phyloP scores from a whole-genome alignment of 2,888 invertebrate species.

The Syrista parreyssii region DNA sequence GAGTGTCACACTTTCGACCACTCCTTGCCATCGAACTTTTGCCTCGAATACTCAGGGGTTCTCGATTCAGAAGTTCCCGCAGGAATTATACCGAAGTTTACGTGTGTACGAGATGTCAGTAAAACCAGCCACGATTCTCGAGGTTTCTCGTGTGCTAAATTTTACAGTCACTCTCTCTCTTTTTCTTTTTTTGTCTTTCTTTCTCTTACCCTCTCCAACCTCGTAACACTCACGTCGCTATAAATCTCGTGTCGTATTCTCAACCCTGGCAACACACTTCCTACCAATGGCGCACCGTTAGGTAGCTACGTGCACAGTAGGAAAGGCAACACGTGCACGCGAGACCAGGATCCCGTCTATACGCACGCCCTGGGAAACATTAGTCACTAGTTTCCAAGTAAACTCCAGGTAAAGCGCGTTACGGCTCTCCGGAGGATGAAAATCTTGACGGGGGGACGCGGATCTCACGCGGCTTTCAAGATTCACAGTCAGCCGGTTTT shows the following conservation, averaged over 20 bases:
- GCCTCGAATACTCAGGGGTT: neutral
- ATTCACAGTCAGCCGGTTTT: neutral
- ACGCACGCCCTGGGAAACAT: slow-evolving; percentile 4
- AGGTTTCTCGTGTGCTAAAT: neutral
- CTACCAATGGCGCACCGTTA: neutral
- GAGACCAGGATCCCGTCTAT: neutral
- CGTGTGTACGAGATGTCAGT: neutral
- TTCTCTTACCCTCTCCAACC: neutral
- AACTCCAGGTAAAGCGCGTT: slow-evolving; percentile 7
- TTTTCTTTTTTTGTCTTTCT: too few species aligned
- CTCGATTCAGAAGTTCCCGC: neutral
- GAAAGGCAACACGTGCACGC: neutral
- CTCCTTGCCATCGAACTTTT: neutral
- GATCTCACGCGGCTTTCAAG: neutral
- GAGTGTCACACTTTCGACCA: neutral
- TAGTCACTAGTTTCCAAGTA: slow-evolving; percentile 8
- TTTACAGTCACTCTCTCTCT: neutral
- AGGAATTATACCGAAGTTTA: neutral
- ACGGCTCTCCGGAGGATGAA: slow-evolving; percentile 1
- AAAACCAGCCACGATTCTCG: neutral
- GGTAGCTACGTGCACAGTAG: neutral
- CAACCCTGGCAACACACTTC: neutral
- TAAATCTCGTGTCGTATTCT: neutral
- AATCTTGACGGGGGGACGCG: neutral
- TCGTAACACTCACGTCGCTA: neutral